Evolutionary conservation across 1,140 invertebrate species (phyloP), one percentile per base, ranked within the genome.

Genomic region (Agraylea sexmaculata): DNA sequence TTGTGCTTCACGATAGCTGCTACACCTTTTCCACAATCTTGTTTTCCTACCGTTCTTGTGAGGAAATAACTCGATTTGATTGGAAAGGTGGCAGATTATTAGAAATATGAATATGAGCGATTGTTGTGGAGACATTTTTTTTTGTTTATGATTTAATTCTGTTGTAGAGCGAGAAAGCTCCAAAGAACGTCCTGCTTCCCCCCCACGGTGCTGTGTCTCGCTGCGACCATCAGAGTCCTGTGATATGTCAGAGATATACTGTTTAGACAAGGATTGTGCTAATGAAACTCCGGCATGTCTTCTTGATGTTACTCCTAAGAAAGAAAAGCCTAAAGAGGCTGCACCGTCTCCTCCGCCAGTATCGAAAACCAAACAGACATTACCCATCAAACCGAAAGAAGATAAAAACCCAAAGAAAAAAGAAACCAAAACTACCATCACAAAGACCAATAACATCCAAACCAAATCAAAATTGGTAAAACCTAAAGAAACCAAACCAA

Each of bases 171-270:
- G 53, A 53, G 52, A 53, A 47, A 46, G 57, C 54, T 48, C 46
- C 52, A n/a, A 51, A 50, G 45, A 54, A 59, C 28, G 55, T 53
- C 51, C 43, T 53, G 54, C 58, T 56, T 52, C 57, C 55, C 50
- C 55, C 50, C 49, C 47, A 43, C 55, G 64, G 37, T 60, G 60
- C 43, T 51, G 51, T 53, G 59, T 56, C 38, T 58, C 58, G 28
- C 55, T 61, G 40, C 28, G 40, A 13, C 51, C 54, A 3, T 53
- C 59, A 51, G 56, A 63, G 27, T 62, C 62, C 50, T 58, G 58
- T 60, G 56, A 60, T 51, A 66, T 69, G 64, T 64, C 62, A 11
- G 63, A 66, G 38, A 51, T 69, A 16, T 68, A 64, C 52, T 59
- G 58, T 51, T 52, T 55, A 28, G 60, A 60, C 51, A 64, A 59